Base-by-base conservation (phyloP, 2,797 vertebrate genomes). In the Galaxias olidus region DNA sequence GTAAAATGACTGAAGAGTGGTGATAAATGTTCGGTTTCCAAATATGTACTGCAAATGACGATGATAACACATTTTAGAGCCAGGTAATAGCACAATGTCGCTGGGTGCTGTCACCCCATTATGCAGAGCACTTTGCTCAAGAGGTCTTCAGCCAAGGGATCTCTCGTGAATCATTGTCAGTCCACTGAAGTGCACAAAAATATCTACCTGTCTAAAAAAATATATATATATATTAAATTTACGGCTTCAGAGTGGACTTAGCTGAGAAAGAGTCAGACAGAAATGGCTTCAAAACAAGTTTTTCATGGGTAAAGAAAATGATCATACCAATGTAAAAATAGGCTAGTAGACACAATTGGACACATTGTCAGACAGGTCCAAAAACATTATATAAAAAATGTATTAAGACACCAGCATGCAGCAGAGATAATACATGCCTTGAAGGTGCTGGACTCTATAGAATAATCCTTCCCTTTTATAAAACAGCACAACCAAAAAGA, bases 21-120 rank as follows among this genome's bases (percentile, higher is more conserved):
- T 30, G 30, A 30, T n/a, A n/a, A n/a, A n/a, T n/a, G n/a, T n/a
- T n/a, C n/a, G 6, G 30, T 6, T 30, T 30, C 30, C 45, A 9
- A 47, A 47, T 14, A 47, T 10, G 45, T 14, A 10, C 45, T 10
- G 45, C 13, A 14, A 8, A 47, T 10, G 45, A 47, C 9, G 8
- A 47, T 47, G 10, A 10, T 47, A 64, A 65, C 78, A 72, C 51
- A 20, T 46, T 60, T 19, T 48, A 50, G 14, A 15, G 60, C 17
- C 8, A 59, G 67, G 59, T 61, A 52, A 76, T 73, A 59, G 69
- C 58, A 51, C 42, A 64, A 68, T 48, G 57, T 71, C 70, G 66
- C 68, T 56, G 68, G 30, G 30, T 30, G 30, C 30, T 57, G 65
- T 53, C 44, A 44, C 44, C 69, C 44, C 48, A 30, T 9, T 13